Percentiles rank a stretch among this genome's conserved stretches.
Evolutionary conservation across 2,797 vertebrate species (phyloP).

Genomic region (Synaphobranchus kaupii): DNA sequence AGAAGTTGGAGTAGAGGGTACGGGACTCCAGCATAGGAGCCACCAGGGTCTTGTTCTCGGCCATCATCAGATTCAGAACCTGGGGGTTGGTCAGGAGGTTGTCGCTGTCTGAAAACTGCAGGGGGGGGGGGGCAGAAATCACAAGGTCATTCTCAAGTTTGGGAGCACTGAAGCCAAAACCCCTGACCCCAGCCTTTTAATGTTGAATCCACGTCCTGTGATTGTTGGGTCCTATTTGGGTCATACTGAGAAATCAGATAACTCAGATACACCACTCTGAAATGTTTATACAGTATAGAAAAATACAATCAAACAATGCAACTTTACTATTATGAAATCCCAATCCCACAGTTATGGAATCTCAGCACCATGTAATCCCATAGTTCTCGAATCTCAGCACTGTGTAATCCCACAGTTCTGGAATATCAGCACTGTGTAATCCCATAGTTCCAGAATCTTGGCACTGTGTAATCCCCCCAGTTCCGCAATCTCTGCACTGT

Average conservation of each 20-base stretch:
- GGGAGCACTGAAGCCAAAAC: not conserved
- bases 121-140: slow-evolving; percentile 27
- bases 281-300: not conserved
- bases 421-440: not conserved
- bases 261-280: not conserved
- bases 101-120: slow-evolving; percentile 89
- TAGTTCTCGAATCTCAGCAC: not conserved
- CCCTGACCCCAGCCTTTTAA: too few relatives aligned
- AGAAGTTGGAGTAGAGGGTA: slow-evolving; percentile 95
- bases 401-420: not conserved
- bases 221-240: too few relatives aligned
- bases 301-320: not conserved
- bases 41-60: slow-evolving; percentile 89
- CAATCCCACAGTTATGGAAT: not conserved
- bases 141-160: not conserved
- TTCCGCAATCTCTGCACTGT: not conserved
- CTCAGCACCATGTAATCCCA: not conserved
- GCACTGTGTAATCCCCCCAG: not conserved
- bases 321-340: not conserved
- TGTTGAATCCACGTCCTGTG: too few relatives aligned
- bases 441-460: not conserved
- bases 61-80: slow-evolving; percentile 86
- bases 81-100: slow-evolving; percentile 92
- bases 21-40: slow-evolving; percentile 95
- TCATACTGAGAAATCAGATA: too few relatives aligned